phyloP scores from a whole-genome alignment of 2,888 invertebrate genomes.

The Melangyna quadrimaculata region DNA sequence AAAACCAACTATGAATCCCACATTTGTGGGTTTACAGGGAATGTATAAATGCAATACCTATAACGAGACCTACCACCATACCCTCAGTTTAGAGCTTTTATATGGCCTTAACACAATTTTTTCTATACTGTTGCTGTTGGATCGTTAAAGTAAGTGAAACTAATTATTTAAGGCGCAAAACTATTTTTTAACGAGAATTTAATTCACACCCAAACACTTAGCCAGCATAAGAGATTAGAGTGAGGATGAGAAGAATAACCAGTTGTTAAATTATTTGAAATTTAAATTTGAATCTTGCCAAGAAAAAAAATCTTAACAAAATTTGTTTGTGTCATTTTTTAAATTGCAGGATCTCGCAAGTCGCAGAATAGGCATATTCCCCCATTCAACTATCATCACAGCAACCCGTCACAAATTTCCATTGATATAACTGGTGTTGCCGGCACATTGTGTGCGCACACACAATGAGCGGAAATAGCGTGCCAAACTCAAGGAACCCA shows the following conservation, averaged over 20 bases:
- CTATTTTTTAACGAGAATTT: slow-evolving; percentile 67
- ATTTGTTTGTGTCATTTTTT: slow-evolving; percentile 33
- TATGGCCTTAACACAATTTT: slow-evolving; percentile 36
- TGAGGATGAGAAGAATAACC: not conserved
- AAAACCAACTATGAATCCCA: not conserved
- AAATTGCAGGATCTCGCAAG: slow-evolving; percentile 53
- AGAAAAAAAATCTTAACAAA: not conserved
- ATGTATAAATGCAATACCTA: slow-evolving; percentile 12
- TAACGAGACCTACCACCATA: slow-evolving; percentile 16
- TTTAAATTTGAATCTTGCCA: not conserved
- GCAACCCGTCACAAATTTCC: not conserved
- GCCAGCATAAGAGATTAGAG: not conserved
- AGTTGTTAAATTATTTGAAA: slow-evolving; percentile 2
- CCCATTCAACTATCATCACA: not conserved
- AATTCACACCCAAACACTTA: slow-evolving; percentile 47
- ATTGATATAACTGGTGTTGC: slow-evolving; percentile 44
- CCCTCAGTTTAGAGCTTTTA: not conserved
- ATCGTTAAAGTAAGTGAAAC: slow-evolving; percentile 58
- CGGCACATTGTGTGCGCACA: slow-evolving; percentile 48
- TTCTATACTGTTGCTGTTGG: not conserved
- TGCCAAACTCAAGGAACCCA: slow-evolving; percentile 61
- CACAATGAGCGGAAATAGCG: slow-evolving; percentile 59
- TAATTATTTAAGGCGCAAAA: slow-evolving; percentile 65
- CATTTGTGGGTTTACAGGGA: not conserved
- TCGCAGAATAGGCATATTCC: slow-evolving; percentile 14